Base-by-base conservation (phyloP, 2,888 invertebrate genomes). In the Chloromyia formosa region DNA sequence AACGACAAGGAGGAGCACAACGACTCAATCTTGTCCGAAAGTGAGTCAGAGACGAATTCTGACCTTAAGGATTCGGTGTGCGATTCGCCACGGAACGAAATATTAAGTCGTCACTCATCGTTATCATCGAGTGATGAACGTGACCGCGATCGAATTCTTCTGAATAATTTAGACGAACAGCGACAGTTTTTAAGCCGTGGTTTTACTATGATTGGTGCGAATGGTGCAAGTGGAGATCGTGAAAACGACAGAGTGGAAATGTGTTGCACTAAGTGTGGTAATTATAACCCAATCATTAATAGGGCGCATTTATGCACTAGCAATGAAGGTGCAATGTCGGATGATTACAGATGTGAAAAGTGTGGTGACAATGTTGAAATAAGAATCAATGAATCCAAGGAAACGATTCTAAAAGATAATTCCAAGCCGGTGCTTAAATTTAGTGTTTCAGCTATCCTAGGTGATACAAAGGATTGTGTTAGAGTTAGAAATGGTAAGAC, bases 391-490 rank as follows among this genome's bases (percentile, higher is more conserved):
- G 74, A 75, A 68, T 68, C 73, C 2, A 80, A 80, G 74, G 79
- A 80, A 68, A 85, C 86, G 53, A 81, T 85, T 53, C 78, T 86
- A 54, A 86, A 86, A 81, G 86, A 85, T 80, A 78, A 86, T 76
- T 88, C 86, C 81, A 94, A 94, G 81, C 95, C 95, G 20, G 89
- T 94, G 82, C 88, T 95, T 80, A 95, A 95, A 86, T 96, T 96
- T 86, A 95, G 95, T 90, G 95, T 96, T 78, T 95, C 93, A 88
- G 95, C 95, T 61, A 96, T 96, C 80, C 87, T 96, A 80, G 94
- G 94, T 72, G 86, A 86, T 78, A 86, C 85, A 45, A 83, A 86
- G 12, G 86, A 86, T 77, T 84, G 85, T 79, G 85, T 85, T 75
- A 82, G 85, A 78, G 86, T 86, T 74, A 80, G 86, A 78, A 86